These are phyloP conservation scores for Thelaira solivaga DNA, from an alignment of 2,888 invertebrate species.

Conservation along the genomic window DNA sequence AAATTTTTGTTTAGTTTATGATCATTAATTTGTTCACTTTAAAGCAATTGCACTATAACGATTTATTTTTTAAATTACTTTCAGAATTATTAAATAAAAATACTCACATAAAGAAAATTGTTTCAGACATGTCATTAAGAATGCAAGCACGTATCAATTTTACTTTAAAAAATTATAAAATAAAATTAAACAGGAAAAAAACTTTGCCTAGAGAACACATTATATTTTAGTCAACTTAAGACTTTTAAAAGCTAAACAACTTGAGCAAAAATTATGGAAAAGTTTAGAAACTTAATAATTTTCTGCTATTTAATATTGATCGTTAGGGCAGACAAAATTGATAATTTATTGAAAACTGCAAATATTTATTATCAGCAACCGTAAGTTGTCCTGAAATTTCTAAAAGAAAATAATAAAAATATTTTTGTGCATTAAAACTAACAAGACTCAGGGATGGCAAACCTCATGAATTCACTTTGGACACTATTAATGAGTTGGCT, in stretches of 20 bases:
- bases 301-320: neutral
- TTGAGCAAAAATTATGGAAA: neutral
- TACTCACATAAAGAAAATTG: too few relatives aligned
- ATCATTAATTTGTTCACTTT: too few relatives aligned
- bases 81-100: too few relatives aligned
- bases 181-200: too few relatives aligned
- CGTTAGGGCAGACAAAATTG: neutral
- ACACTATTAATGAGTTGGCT: slow-evolving; percentile 61
- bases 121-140: too few relatives aligned
- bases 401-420: neutral
- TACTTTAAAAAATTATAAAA: too few relatives aligned
- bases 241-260: too few relatives aligned
- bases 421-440: neutral
- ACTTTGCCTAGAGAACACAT: too few relatives aligned
- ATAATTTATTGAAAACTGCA: slow-evolving; percentile 52
- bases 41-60: too few relatives aligned
- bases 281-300: slow-evolving; percentile 14
- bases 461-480: slow-evolving; percentile 65
- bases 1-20: too few relatives aligned
- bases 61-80: too few relatives aligned
- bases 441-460: slow-evolving; percentile 47
- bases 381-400: slow-evolving; percentile 56
- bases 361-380: slow-evolving; percentile 67
- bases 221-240: neutral
- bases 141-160: too few relatives aligned